Percentiles rank a stretch among this genome's conserved stretches.
Evolutionary conservation across 2,797 vertebrate genomes (phyloP).

Genomic region (Muraenolepis orangiensis): DNA sequence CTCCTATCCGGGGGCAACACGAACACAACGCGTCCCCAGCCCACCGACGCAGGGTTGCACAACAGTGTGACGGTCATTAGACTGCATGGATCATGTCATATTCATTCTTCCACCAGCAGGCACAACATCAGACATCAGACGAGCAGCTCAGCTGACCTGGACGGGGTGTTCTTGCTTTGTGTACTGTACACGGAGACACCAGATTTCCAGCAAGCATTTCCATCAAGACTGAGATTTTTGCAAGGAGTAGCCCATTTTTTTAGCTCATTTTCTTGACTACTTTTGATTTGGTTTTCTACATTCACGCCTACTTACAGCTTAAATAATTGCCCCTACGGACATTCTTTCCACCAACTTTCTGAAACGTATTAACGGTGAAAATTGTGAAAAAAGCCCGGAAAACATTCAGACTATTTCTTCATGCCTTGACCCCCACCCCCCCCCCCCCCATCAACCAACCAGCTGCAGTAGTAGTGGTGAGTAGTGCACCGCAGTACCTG

Average conservation of each 20-base stretch:
- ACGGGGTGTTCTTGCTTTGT: not conserved
- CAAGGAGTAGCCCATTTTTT: not conserved
- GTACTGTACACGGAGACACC: not conserved
- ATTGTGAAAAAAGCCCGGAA: not conserved
- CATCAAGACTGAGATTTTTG: not conserved
- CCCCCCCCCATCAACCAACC: slow-evolving; percentile 10
- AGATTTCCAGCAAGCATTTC: not conserved
- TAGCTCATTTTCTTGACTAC: not conserved
- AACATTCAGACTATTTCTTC: not conserved
- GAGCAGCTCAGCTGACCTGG: not conserved
- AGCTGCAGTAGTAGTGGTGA: slow-evolving; percentile 25
- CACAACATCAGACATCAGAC: not conserved
- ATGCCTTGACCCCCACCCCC: not conserved
- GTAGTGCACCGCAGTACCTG: slow-evolving; percentile 79
- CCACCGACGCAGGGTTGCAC: slow-evolving; percentile 33
- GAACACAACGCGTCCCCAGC: slow-evolving; percentile 39
- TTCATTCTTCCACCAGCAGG: not conserved
- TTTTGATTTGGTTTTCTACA: not conserved
- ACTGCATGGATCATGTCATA: slow-evolving; percentile 5
- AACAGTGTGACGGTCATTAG: slow-evolving; percentile 22
- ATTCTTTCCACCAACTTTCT: not conserved
- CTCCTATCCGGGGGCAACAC: slow-evolving; percentile 46
- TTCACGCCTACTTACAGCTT: not conserved
- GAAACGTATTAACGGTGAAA: not conserved
- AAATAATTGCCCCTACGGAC: not conserved